Evolutionary conservation across 2,113 vertebrate species (phyloP), one percentile per base, ranked within the genome.

Genomic region (Chaetops frenatus): DNA sequence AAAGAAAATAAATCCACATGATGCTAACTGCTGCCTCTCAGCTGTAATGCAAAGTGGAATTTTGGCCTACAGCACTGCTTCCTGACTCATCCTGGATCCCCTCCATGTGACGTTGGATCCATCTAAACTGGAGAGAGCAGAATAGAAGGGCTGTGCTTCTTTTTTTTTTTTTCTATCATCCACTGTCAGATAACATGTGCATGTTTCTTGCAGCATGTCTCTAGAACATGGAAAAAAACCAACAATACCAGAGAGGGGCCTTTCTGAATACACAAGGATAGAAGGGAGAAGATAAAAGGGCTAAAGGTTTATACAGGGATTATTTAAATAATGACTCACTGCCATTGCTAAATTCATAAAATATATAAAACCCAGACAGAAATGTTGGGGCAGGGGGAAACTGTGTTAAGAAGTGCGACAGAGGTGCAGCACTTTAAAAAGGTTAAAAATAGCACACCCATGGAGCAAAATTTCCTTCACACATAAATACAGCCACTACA

Each of bases 11-110:
- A 95, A 88, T 95, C 70, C 86, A 94, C 92, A 81, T 89, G 89
- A 94, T 91, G 82, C 77, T 95, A 82, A 94, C 85, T 57, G 72
- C 51, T 92, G 69, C 91, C 69, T 94, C 88, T 73, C 94, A 91
- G 92, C 86, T 95, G 84, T 87, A 96, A 93, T 2, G 22, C 94
- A 96, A 94, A 90, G 62, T 95, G 92, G 94, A 96, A 95, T 96
- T 93, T 95, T 96, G 96, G 94, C 96, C 33, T 44, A 81, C 40
- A 74, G 67, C 7, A 2, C 80, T 81, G 76, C 72, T 92, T 71
- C 81, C 95, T 97, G 95, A 95, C 90, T 96, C 95, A 94, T 95
- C 66, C 88, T 96, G 95, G 94, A 96, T 91, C 50, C 58, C 24
- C 82, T 97, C 90, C 90, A 96, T 71, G 38, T 91, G 90, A 94